Base-by-base conservation (phyloP, 1,140 invertebrate genomes). In the Lycorma delicatula region DNA sequence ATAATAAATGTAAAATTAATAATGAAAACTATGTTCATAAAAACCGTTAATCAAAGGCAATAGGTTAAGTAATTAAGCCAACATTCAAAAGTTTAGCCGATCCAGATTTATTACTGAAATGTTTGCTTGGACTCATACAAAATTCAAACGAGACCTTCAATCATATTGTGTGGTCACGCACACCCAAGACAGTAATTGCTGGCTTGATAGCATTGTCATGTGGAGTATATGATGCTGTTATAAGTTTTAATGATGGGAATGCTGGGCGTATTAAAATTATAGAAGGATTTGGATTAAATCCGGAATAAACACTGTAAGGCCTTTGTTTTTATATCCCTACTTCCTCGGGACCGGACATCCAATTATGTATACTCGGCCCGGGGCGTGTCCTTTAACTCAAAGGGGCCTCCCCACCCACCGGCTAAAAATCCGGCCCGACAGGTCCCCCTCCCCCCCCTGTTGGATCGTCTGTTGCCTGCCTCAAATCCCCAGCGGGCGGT, bases 161-260 rank as follows among this genome's bases (percentile, higher is more conserved):
- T n/a, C 47, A 56, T 26, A 44, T 56, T 18, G 2, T 56, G 13
- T 56, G 36, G 41, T 28, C n/a, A 3, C n/a, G 25, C 2, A 6
- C 13, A 12, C 25, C 36, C 6, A 34, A 34, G n/a, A 34, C 9
- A 9, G 31, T 34, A 9, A 9, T 34, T 34, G 31, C n/a, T 9
- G 46, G 31, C 31, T 57, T 53, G 56, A 34, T 41, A 31, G 29
- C 46, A 26, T 49, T 65, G 12, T 55, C 63, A 56, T 59, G 62
- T 50, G 60, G 58, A 36, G 56, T 59, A 51, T 54, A 34, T 22
- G 29, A 38, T 23, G 53, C 46, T 13, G 46, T 49, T 18, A 13
- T 34, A 5, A 2, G 29, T n/a, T 54, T 55, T 28, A 56, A 54
- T 50, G 53, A 60, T 54, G 52, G 58, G 16, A 31, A 49, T 50